phyloP scores from a whole-genome alignment of 2,888 invertebrate species.

The Ormyrus labotus region DNA sequence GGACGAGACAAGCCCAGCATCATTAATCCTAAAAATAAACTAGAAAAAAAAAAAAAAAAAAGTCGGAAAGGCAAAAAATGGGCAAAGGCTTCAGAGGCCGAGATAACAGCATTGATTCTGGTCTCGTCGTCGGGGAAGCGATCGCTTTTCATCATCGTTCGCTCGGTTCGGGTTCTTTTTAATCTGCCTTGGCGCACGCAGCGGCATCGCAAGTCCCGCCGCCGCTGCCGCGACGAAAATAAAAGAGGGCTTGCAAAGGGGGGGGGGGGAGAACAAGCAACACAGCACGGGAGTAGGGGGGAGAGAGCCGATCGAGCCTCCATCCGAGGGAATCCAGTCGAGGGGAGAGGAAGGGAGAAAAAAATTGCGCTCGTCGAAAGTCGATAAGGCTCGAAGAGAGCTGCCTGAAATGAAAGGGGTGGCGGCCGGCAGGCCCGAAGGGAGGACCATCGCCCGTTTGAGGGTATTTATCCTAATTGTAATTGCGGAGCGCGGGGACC shows the following conservation, averaged over 20 bases:
- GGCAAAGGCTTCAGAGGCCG: too few species aligned
- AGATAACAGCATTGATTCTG: not conserved
- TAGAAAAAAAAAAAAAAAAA: too few species aligned
- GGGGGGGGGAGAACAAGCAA: not conserved
- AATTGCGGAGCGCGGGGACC: slow-evolving; percentile 48
- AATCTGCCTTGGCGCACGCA: slow-evolving; percentile 13
- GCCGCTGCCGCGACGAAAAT: slow-evolving; percentile 31
- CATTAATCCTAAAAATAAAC: too few species aligned
- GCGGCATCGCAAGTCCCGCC: too few species aligned
- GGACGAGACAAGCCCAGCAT: too few species aligned
- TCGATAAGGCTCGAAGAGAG: slow-evolving; percentile 38
- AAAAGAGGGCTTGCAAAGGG: slow-evolving; percentile 1
- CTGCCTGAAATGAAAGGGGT: slow-evolving; percentile 42
- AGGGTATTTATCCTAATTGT: slow-evolving; percentile 61
- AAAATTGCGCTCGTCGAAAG: slow-evolving; percentile 45
- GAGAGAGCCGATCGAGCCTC: not conserved
- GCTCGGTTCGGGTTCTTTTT: slow-evolving; percentile 22
- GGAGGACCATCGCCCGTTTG: slow-evolving; percentile 43
- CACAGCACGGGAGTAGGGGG: too few species aligned
- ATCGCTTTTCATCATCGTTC: slow-evolving; percentile 30
- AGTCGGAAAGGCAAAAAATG: too few species aligned
- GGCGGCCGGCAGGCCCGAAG: slow-evolving; percentile 26
- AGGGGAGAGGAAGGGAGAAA: slow-evolving; percentile 26
- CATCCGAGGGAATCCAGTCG: slow-evolving; percentile 22
- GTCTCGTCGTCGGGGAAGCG: not conserved